Base-by-base conservation (phyloP, 2,888 invertebrate genomes). In the Acronicta alni region DNA sequence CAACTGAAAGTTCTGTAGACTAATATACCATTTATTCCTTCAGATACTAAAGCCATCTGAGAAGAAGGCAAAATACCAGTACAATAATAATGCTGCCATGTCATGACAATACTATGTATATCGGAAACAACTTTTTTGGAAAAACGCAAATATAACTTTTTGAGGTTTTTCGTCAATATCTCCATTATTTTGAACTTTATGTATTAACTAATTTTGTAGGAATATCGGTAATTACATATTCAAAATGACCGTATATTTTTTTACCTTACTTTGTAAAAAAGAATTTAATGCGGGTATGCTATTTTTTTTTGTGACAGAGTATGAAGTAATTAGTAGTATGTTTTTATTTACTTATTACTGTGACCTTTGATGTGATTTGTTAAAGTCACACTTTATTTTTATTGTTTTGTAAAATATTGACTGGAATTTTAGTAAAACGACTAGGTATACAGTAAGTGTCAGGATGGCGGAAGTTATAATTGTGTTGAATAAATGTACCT, bases 31-130 rank as follows among this genome's bases (percentile, higher is more conserved):
- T 66, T 66, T 51, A 58, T 57, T 67, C 49, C 66, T 67, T 66
- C 75, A 73, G 73, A 73, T 73, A 61, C 64, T 73, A 62, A 73
- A 73, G 75, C 73, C 73, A 75, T 73, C 99, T 68, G 99, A 99
- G 95, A 99, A 99, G 95, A 99, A 99, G 95, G 99, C 99, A 79
- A 99, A 99, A 94, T 99, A 99, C 94, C 98, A 99, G 89, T 99
- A 99, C 94, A 96, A 97, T 82, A 96, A 97, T 82, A 96, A 97
- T 82, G 97, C 73, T 64, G 73, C 65, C 63, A 45, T 69, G 63
- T 66, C 63, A 66, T 66, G 65, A 66, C 65, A 66, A 66, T 69
- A 69, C 65, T 42, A 46, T 69, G 56, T 62, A 55, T 55, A 63
- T 62, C 64, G 56, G 65, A 66, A 49, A 69, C 62, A 54, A 44